Base-by-base conservation (phyloP, 2,888 invertebrate species). In the Heliconius cydno region DNA sequence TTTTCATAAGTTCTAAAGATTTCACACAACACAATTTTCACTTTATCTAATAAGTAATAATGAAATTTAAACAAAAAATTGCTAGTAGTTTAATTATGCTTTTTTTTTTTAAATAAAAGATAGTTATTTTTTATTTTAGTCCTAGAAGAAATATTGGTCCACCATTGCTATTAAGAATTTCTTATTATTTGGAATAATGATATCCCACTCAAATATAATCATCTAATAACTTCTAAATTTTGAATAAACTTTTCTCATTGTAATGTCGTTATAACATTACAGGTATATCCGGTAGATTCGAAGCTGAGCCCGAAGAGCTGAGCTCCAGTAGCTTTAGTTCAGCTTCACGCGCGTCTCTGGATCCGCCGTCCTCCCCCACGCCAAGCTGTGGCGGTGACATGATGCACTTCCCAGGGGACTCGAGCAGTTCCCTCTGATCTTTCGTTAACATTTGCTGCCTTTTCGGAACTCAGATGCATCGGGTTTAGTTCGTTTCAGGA, bases 301-400 rank as follows among this genome's bases (percentile, higher is more conserved):
- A 96, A 80, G 95, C 95, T 34, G 96, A 97, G 85, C 96, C 96
- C 74, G 98, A 98, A 89, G 98, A 98, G 88, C 92, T 98, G 75
- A 98, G 98, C 89, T 97, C 98, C 60, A 98, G 98, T 90, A 98
- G 98, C 90, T 97, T 98, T 87, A 98, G 98, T 88, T 97, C 98
- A 1, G 96, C 97, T 19, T 97, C 97, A 86, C 96, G 97, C 77
- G 97, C 97, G 22, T 98, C 97, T 1, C 92, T 97, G 76, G 97
- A 97, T 87, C 96, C 96, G 12, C 96, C 97, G 72, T 96, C 96
- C 41, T 96, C 97, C 28, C 97, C 98, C 41, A 97, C 97, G 5
- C 96, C 97, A 41, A 97, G 97, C 85, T 97, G 97, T 89, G 96
- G 96, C 85, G 96, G 97, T 77, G 97, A 97, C 88, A 97, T 97